Percentiles rank a stretch among this genome's conserved stretches.
Conservation (phyloP, 2,113 vertebrate genomes). For the Carlito syrichta region DNA sequence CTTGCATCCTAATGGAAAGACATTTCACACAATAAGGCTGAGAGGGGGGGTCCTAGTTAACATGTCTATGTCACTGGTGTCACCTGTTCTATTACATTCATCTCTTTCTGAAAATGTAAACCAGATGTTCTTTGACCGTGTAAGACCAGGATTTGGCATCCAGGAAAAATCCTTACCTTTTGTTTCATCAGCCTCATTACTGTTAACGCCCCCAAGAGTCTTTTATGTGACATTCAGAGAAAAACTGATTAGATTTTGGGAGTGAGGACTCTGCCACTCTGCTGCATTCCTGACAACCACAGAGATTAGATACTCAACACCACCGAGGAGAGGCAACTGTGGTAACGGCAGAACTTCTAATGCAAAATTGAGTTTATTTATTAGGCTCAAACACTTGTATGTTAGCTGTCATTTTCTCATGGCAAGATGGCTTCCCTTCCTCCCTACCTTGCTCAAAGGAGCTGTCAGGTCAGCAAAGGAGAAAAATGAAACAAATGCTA, state of each 20-base stretch:
- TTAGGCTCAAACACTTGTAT: constrained; percentile 60
- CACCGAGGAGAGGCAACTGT: neutral
- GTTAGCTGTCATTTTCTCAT: constrained; percentile 69
- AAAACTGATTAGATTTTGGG: constrained; percentile 10
- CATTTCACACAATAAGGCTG: neutral
- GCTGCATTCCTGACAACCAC: neutral
- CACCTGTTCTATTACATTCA: constrained; percentile 41
- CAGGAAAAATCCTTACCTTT: constrained; percentile 57
- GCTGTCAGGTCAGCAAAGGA: constrained; percentile 75
- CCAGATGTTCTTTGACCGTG: constrained; percentile 65
- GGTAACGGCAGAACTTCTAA: constrained; percentile 51
- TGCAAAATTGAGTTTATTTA: constrained; percentile 55
- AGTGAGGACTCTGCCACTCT: neutral
- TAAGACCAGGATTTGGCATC: constrained; percentile 34
- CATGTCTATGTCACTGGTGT: constrained; percentile 12
- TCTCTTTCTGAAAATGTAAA: constrained; percentile 69
- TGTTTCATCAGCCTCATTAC: constrained; percentile 74
- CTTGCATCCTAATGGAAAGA: neutral
- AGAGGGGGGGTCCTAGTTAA: constrained; percentile 17
- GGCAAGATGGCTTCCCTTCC: constrained; percentile 13
- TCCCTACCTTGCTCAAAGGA: constrained; percentile 61
- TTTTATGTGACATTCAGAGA: constrained; percentile 55
- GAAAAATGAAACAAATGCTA: constrained; percentile 72
- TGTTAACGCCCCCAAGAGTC: constrained; percentile 27
- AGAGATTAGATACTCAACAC: constrained; percentile 5